phyloP scores from a whole-genome alignment of 2,888 invertebrate genomes.

The Pinctada fucata region DNA sequence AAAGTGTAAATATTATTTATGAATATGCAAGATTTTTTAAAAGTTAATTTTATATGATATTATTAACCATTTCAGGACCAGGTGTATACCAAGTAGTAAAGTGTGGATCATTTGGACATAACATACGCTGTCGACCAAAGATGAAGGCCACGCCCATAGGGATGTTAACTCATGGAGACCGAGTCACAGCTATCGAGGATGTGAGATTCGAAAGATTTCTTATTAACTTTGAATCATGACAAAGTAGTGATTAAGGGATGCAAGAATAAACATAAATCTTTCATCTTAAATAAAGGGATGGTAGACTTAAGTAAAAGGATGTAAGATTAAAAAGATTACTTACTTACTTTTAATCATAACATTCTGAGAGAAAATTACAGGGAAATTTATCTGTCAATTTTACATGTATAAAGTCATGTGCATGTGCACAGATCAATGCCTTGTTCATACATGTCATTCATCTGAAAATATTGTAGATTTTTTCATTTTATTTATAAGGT shows the following conservation, averaged over 20 bases:
- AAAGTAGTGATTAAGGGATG: not conserved
- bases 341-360: no score
- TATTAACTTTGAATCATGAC: not conserved
- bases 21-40: no score
- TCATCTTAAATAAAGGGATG: not conserved
- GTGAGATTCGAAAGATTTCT: slow-evolving; percentile 75
- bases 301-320: no score
- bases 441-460: no score
- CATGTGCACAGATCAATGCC: no score
- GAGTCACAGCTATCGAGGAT: slow-evolving; percentile 82
- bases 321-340: no score
- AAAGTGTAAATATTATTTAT: no score
- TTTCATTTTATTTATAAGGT: slow-evolving; percentile 79
- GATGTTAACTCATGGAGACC: slow-evolving; percentile 83
- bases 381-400: no score
- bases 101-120: slow-evolving; percentile 87
- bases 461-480: no score
- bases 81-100: slow-evolving; percentile 83
- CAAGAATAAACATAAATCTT: not conserved
- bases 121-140: slow-evolving; percentile 84
- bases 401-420: no score
- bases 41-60: not conserved
- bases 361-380: no score
- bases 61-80: slow-evolving; percentile 51
- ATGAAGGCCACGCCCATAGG: slow-evolving; percentile 85